These are phyloP conservation scores for Pseudochirops cupreus DNA, from an alignment of 2,797 vertebrate species.

Conservation along the genomic window DNA sequence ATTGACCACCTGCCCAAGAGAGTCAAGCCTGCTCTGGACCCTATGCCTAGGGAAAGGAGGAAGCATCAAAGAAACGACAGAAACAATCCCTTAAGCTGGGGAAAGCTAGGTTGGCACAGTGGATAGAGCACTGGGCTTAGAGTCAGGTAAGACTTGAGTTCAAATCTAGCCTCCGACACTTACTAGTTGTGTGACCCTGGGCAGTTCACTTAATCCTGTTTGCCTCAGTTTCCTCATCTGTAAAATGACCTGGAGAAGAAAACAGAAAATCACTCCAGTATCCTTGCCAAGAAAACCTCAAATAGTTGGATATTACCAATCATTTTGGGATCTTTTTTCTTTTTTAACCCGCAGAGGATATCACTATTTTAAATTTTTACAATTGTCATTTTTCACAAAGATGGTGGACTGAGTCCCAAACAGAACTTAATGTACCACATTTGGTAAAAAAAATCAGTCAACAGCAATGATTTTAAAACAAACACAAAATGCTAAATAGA, in stretches of 20 bases:
- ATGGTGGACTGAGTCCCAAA: not conserved
- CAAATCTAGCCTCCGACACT: not conserved
- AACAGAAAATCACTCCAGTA: not conserved
- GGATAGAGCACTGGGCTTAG: not conserved
- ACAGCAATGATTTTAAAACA: not conserved
- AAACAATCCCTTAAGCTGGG: not conserved
- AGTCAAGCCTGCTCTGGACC: not conserved
- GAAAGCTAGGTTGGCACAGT: not conserved
- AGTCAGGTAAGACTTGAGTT: not conserved
- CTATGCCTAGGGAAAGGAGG: fast-evolving
- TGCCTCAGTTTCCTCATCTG: not conserved
- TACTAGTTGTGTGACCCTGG: not conserved
- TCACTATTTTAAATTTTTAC: not conserved
- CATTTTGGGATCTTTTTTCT: not conserved
- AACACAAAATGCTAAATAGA: not conserved
- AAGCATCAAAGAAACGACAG: not conserved
- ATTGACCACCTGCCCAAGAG: not conserved
- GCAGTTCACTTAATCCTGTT: not conserved
- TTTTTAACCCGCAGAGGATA: not conserved
- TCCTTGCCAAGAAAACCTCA: not conserved
- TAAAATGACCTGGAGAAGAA: not conserved
- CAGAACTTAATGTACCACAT: not conserved
- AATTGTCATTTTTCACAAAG: not conserved
- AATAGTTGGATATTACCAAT: not conserved
- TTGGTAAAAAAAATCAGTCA: not conserved